Conservation (phyloP, 1,140 invertebrate genomes). For the Megalonaias nervosa region DNA sequence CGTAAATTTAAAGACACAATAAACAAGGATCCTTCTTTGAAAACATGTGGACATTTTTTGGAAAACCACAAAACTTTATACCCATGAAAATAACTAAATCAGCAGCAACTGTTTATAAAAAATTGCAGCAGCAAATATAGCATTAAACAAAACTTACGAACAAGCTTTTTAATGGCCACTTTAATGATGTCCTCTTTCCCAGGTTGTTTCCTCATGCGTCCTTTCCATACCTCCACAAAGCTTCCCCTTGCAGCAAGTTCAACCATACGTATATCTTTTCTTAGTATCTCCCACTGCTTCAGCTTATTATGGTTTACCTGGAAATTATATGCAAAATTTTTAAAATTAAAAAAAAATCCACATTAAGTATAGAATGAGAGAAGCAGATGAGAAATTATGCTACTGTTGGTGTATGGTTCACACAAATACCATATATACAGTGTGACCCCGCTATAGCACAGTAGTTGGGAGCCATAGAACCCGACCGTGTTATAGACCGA, state of each 20-base stretch:
- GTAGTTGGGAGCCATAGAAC: too few relatives aligned
- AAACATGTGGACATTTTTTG: too few relatives aligned
- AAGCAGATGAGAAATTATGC: background rate
- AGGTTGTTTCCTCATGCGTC: constrained; percentile 56
- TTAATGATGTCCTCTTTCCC: constrained; percentile 58
- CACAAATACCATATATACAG: too few relatives aligned
- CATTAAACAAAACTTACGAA: constrained; percentile 42
- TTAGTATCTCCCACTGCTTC: constrained; percentile 64
- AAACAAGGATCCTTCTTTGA: too few relatives aligned
- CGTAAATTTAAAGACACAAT: too few relatives aligned
- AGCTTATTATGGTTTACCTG: constrained; percentile 52
- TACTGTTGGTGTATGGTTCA: too few relatives aligned
- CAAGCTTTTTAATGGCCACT: constrained; percentile 61
- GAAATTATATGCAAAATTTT: background rate
- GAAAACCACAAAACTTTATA: too few relatives aligned
- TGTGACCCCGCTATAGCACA: too few relatives aligned
- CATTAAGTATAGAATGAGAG: background rate
- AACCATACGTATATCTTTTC: constrained; percentile 56
- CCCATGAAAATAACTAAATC: too few relatives aligned
- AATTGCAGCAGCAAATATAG: too few relatives aligned
- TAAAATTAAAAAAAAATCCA: background rate
- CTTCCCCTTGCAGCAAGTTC: constrained; percentile 59
- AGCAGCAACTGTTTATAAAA: too few relatives aligned
- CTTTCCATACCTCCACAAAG: constrained; percentile 66
- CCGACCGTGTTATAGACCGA: too few relatives aligned